phyloP scores from a whole-genome alignment of 2,113 vertebrate species.

The Sclerurus mexicanus region DNA sequence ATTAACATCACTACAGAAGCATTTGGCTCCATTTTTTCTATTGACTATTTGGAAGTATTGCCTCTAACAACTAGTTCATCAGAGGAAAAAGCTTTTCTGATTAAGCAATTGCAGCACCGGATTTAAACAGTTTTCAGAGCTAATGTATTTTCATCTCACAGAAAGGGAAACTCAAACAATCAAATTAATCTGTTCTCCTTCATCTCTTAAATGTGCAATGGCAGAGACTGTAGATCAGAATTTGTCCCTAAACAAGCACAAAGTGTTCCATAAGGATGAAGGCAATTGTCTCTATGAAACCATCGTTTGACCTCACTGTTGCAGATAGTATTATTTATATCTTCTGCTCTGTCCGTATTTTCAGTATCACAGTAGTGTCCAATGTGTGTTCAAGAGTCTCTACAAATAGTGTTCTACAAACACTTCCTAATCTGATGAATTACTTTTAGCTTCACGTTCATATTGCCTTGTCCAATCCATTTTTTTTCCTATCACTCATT shows the following conservation, averaged over 20 bases:
- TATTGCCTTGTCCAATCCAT: not conserved
- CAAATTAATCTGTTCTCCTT: not conserved
- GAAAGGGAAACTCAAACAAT: conserved; percentile 2
- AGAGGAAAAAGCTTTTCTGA: conserved; percentile 37
- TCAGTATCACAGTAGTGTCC: not conserved
- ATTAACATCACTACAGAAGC: not conserved
- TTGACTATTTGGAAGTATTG: not conserved
- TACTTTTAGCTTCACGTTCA: not conserved
- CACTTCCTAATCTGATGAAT: conserved; percentile 14
- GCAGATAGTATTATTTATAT: not conserved
- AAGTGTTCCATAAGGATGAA: not conserved
- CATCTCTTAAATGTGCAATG: not conserved
- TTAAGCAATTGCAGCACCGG: not conserved
- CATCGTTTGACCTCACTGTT: not conserved
- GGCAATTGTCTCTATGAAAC: not conserved
- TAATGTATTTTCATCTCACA: not conserved
- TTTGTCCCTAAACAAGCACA: not conserved
- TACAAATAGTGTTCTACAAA: not conserved
- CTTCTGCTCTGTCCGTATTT: not conserved
- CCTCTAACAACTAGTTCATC: conserved; percentile 15
- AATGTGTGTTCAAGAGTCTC: not conserved
- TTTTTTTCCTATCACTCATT: not conserved
- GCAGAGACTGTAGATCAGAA: not conserved
- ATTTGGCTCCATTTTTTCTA: conserved; percentile 28
- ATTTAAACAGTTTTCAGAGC: conserved; percentile 19